A percentile compares a stretch with the other conserved stretches of the same genome.
Conservation (phyloP, 2,113 vertebrate genomes). For the Myrmecophaga tridactyla region DNA sequence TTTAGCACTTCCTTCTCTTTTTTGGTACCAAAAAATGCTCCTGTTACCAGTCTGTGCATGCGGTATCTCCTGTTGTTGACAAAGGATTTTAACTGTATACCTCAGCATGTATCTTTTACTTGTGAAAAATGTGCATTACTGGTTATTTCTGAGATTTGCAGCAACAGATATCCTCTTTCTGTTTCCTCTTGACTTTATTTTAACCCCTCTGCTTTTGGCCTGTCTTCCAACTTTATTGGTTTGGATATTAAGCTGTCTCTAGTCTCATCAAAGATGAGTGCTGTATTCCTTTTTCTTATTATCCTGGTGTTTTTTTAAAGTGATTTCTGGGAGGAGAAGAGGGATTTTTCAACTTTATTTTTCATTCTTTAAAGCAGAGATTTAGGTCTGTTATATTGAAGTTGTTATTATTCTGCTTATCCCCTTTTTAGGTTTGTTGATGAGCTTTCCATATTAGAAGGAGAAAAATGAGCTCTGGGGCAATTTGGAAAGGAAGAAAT, state of each 20-base stretch:
- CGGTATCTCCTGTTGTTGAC: neutral
- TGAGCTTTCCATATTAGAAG: neutral
- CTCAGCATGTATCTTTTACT: neutral
- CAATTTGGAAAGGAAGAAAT: neutral
- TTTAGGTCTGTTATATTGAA: neutral
- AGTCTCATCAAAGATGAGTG: neutral
- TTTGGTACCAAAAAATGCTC: neutral
- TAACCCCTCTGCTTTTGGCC: neutral
- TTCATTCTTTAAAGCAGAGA: neutral
- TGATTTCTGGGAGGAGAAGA: neutral
- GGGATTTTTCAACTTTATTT: neutral
- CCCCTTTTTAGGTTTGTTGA: neutral
- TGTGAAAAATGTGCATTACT: neutral
- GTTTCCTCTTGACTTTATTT: neutral
- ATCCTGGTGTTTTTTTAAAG: neutral
- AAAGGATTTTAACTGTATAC: neutral
- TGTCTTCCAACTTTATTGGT: neutral
- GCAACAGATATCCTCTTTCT: neutral
- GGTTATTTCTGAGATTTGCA: neutral
- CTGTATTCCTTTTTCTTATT: neutral
- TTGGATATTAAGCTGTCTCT: neutral
- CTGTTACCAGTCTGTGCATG: neutral
- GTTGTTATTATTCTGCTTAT: neutral
- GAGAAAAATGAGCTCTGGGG: neutral
- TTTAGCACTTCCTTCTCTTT: neutral